phyloP scores from a whole-genome alignment of 2,113 vertebrate genomes.

The Psilopsiagon aymara region DNA sequence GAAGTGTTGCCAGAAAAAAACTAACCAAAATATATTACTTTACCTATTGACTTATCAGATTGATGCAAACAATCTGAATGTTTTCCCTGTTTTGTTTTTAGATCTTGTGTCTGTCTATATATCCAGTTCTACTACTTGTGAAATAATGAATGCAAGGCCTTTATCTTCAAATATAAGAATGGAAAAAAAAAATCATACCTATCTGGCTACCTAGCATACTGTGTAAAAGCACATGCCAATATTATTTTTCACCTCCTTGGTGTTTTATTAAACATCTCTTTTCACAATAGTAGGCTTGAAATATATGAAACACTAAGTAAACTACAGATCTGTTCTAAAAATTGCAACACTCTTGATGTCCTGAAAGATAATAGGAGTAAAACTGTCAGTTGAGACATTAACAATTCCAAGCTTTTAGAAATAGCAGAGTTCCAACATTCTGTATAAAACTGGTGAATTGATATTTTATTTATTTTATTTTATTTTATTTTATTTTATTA shows the following conservation, averaged over 20 bases:
- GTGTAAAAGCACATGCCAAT: not conserved
- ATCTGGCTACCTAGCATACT: not conserved
- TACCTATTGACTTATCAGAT: not conserved
- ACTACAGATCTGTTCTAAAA: not conserved
- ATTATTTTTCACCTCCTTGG: not conserved
- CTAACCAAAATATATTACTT: not conserved
- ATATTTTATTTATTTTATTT: not conserved
- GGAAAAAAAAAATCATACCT: not conserved
- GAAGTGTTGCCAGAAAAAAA: not conserved
- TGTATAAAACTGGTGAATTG: not conserved
- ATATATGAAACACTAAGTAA: not conserved
- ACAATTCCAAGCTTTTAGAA: not conserved
- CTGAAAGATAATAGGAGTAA: not conserved
- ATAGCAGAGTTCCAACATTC: not conserved
- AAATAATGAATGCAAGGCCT: not conserved
- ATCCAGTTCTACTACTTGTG: not conserved
- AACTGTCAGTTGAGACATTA: not conserved
- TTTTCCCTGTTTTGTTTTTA: not conserved
- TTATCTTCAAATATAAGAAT: not conserved
- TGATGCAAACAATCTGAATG: not conserved
- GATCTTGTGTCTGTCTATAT: not conserved
- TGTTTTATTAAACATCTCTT: not conserved
- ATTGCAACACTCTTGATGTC: not conserved
- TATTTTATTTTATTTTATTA: not conserved
- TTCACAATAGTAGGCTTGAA: not conserved